Percentiles rank a stretch among this genome's conserved stretches.
Conservation (phyloP, 1,140 invertebrate species). For the Phthorimaea operculella region DNA sequence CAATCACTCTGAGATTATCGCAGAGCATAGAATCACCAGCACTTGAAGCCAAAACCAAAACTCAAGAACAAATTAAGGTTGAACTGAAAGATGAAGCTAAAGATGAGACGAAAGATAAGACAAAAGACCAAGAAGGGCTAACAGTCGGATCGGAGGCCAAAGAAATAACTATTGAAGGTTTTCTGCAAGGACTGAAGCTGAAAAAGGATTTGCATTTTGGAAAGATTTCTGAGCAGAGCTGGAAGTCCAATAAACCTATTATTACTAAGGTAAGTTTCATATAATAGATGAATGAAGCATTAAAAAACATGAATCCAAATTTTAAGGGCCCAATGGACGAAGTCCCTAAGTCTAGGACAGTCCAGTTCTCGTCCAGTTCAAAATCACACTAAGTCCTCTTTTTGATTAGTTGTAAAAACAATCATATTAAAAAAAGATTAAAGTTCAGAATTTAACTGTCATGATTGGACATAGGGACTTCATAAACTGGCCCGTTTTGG, state of each 20-base stretch:
- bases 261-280: constrained; percentile 40
- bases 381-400: too few relatives aligned
- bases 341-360: too few relatives aligned
- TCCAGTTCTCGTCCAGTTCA: too few relatives aligned
- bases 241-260: constrained; percentile 52
- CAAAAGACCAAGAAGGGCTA: constrained; percentile 27
- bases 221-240: constrained; percentile 52
- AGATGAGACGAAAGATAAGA: constrained; percentile 12
- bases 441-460: too few relatives aligned
- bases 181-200: constrained; percentile 51
- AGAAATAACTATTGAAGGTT: constrained; percentile 47
- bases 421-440: too few relatives aligned
- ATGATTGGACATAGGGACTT: too few relatives aligned
- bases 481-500: too few relatives aligned
- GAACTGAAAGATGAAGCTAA: constrained; percentile 22
- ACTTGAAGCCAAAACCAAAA: constrained; percentile 26
- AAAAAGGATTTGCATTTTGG: constrained; percentile 56
- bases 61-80: constrained; percentile 11
- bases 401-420: too few relatives aligned
- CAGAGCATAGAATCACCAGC: constrained; percentile 30
- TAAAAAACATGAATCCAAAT: too few relatives aligned
- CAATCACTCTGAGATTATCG: constrained; percentile 25
- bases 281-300: too few relatives aligned
- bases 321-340: too few relatives aligned
- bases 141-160: constrained; percentile 41